A percentile compares a stretch with the other conserved stretches of the same genome.
phyloP scores from a whole-genome alignment of 2,797 vertebrate genomes.

The Macropodus opercularis region DNA sequence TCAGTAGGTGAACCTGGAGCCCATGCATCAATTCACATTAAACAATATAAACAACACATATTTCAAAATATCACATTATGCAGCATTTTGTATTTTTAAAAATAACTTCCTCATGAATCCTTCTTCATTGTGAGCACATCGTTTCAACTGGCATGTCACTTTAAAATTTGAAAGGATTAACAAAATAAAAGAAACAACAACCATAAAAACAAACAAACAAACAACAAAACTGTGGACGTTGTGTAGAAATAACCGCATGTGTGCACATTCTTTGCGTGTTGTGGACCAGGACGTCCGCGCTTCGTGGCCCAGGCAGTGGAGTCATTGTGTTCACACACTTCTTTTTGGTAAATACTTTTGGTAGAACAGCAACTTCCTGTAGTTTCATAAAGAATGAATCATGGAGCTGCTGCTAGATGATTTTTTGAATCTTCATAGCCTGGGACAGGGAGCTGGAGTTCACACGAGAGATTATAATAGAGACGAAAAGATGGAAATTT shows the following conservation, averaged over 20 bases:
- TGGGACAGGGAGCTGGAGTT: too few relatives aligned
- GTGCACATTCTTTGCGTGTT: constrained; percentile 54
- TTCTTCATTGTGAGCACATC: too few relatives aligned
- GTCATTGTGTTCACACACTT: constrained; percentile 27
- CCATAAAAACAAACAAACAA: too few relatives aligned
- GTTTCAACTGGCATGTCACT: constrained; percentile 33
- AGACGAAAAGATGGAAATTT: background rate
- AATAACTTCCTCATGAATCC: constrained; percentile 3
- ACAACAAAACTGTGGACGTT: too few relatives aligned
- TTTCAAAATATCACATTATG: background rate
- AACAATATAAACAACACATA: background rate
- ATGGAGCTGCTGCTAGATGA: too few relatives aligned
- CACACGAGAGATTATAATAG: background rate
- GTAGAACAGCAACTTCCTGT: background rate
- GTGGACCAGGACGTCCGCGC: too few relatives aligned
- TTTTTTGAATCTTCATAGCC: too few relatives aligned
- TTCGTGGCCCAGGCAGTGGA: constrained; percentile 42
- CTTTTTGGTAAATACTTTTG: constrained; percentile 2
- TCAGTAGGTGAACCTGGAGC: too few relatives aligned
- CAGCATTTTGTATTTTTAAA: constrained; percentile 10
- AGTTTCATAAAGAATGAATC: background rate
- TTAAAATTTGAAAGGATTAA: too few relatives aligned
- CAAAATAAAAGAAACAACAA: too few relatives aligned
- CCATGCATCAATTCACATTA: too few relatives aligned
- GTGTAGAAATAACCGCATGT: constrained; percentile 56